Percentiles rank a stretch among this genome's conserved stretches.
phyloP scores from a whole-genome alignment of 1,140 invertebrate species.

The Spodoptera litura region DNA sequence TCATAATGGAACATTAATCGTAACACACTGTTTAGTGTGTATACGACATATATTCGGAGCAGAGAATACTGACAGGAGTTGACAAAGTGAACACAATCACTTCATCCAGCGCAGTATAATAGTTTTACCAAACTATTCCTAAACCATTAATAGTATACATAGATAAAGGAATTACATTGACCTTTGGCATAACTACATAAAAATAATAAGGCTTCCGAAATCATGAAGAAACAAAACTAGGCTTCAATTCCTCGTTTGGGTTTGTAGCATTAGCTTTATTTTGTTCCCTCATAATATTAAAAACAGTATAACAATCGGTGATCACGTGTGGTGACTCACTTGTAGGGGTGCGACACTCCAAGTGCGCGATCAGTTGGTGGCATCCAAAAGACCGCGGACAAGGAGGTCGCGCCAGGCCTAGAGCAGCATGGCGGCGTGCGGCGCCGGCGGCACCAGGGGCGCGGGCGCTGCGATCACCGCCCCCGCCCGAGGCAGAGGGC shows the following conservation, averaged over 20 bases:
- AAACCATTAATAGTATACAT: constrained; percentile 27
- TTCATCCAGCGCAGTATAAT: constrained; percentile 5
- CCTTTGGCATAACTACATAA: constrained; percentile 45
- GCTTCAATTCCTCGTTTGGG: constrained; percentile 7
- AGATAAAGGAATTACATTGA: constrained; percentile 37
- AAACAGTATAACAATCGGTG: not conserved
- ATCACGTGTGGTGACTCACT: not conserved
- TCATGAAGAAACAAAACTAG: constrained; percentile 31
- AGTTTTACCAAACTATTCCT: constrained; percentile 10
- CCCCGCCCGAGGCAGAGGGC: constrained; percentile 59
- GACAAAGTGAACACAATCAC: not conserved
- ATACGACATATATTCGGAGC: constrained; percentile 7
- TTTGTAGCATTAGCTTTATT: constrained; percentile 16
- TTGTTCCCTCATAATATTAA: constrained; percentile 22
- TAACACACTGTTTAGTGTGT: not conserved
- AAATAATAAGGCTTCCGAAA: constrained; percentile 43
- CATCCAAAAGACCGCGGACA: constrained; percentile 77
- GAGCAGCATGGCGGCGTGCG: constrained; percentile 75
- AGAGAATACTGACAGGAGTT: not conserved
- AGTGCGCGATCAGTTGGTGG: constrained; percentile 69
- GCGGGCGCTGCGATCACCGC: constrained; percentile 55
- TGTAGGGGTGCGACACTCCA: constrained; percentile 70
- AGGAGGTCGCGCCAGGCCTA: constrained; percentile 85
- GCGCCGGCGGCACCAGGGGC: constrained; percentile 62
- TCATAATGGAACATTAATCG: constrained; percentile 43